Conservation (phyloP, 2,113 vertebrate genomes). For the Protobothrops flavoviridis region DNA sequence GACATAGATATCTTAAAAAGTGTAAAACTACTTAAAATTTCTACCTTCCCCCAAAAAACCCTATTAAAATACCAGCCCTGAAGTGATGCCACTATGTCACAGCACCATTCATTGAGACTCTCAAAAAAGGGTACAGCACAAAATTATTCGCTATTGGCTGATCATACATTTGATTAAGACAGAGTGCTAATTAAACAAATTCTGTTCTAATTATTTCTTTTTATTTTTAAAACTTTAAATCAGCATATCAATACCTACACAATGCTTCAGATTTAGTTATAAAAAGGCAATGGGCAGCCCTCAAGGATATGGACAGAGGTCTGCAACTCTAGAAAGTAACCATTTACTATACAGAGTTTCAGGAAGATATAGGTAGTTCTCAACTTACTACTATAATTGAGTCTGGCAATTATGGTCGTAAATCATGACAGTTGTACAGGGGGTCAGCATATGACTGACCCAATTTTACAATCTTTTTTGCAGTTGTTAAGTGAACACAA, state of each 20-base stretch:
- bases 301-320: neutral
- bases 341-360: neutral
- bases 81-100: neutral
- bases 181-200: neutral
- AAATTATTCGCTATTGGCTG: neutral
- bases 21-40: neutral
- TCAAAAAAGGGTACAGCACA: neutral
- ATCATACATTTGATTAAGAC: neutral
- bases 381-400: neutral
- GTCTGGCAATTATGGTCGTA: neutral
- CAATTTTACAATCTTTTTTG: neutral
- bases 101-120: neutral
- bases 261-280: neutral
- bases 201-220: neutral
- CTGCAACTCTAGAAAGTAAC: neutral
- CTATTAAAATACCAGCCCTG: neutral
- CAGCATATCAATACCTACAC: neutral
- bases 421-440: neutral
- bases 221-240: neutral
- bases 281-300: neutral
- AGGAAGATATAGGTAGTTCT: neutral
- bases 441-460: neutral
- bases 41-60: neutral
- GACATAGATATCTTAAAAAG: neutral
- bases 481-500: neutral